A percentile compares a stretch with the other conserved stretches of the same genome.
Evolutionary conservation across 2,888 invertebrate species (phyloP).

Genomic region (Penaeus monodon): DNA sequence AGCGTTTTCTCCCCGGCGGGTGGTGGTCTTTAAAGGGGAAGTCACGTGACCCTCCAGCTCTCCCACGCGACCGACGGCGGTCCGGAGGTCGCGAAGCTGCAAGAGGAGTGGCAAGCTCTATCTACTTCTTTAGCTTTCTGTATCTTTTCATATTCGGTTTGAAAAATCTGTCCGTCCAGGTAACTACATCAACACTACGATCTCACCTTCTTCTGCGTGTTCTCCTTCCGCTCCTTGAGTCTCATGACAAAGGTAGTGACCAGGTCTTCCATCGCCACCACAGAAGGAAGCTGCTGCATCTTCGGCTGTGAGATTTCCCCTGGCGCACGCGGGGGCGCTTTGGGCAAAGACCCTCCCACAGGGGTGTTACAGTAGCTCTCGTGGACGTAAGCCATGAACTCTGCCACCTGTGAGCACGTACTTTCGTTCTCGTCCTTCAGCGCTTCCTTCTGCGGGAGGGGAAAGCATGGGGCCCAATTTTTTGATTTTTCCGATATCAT

Average conservation of each 20-base stretch:
- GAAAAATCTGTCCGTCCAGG: too few species aligned
- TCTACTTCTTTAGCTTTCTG: too few species aligned
- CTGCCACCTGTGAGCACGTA: not conserved
- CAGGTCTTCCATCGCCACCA: too few species aligned
- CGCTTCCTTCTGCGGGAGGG: not conserved
- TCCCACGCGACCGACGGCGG: not conserved
- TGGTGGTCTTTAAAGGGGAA: not conserved
- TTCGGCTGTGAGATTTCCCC: too few species aligned
- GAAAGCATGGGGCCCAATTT: not conserved
- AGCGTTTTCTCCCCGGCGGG: not conserved
- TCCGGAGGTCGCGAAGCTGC: slow-evolving; percentile 10
- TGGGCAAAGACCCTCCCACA: too few species aligned
- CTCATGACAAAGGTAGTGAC: too few species aligned
- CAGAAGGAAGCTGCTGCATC: too few species aligned
- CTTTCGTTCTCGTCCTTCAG: not conserved
- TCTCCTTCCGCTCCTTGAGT: too few species aligned
- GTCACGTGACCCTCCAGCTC: slow-evolving; percentile 15
- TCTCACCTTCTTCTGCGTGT: too few species aligned
- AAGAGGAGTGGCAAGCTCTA: not conserved
- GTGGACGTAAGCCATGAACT: slow-evolving; percentile 13
- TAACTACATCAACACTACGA: too few species aligned
- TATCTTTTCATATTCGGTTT: too few species aligned
- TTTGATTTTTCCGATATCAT: not conserved
- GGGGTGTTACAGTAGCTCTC: not conserved
- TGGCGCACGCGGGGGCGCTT: too few species aligned